Percentiles rank a stretch among this genome's conserved stretches.
phyloP scores from a whole-genome alignment of 1,140 invertebrate genomes.

The Eurosta solidaginis region DNA sequence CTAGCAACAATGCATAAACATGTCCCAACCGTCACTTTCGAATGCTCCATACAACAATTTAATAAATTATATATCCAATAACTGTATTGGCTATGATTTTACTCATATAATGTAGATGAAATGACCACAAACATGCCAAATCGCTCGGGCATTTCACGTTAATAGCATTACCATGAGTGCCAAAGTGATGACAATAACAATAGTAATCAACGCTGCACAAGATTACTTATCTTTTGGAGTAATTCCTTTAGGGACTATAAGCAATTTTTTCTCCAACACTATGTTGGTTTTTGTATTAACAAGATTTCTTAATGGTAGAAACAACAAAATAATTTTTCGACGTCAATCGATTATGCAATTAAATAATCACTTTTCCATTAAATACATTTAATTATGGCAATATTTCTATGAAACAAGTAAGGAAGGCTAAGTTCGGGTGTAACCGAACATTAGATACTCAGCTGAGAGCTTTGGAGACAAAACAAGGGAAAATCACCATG shows the following conservation, averaged over 20 bases:
- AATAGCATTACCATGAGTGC: neutral
- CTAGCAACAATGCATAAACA: too few species aligned
- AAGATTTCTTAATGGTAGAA: neutral
- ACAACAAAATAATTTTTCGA: neutral
- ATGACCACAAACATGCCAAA: neutral
- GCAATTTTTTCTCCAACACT: neutral
- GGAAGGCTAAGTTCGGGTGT: too few species aligned
- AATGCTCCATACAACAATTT: too few species aligned
- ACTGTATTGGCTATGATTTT: neutral
- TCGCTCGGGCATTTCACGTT: neutral
- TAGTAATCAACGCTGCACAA: neutral
- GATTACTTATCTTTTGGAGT: neutral
- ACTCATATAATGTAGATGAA: neutral
- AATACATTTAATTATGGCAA: neutral
- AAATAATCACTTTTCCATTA: neutral
- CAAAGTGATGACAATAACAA: neutral
- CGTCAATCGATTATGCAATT: neutral
- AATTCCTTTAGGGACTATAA: neutral
- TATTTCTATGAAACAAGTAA: too few species aligned
- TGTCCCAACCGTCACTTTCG: too few species aligned
- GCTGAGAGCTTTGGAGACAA: too few species aligned
- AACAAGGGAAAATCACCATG: too few species aligned
- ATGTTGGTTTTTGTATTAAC: neutral
- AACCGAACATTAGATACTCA: too few species aligned
- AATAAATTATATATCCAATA: too few species aligned